Percentiles rank a stretch among this genome's conserved stretches.
Evolutionary conservation across 2,888 invertebrate genomes (phyloP).

Genomic region (Temnothorax unifasciatus): DNA sequence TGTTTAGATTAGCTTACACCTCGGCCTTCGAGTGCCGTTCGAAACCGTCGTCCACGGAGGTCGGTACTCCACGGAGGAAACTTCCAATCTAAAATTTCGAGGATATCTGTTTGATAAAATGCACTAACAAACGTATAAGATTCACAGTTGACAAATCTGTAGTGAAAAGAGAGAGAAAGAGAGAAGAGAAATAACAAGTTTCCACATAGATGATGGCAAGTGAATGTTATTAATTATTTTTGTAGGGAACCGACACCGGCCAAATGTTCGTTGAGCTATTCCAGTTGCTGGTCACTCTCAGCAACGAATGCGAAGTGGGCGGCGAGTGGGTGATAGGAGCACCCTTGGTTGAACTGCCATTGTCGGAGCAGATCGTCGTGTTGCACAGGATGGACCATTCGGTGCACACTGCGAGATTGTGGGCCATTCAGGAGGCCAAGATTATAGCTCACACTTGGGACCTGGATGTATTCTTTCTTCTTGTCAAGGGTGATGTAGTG

Average conservation of each 20-base stretch:
- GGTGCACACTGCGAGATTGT: slow-evolving; percentile 92
- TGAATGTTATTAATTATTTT: neutral
- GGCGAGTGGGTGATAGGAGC: slow-evolving; percentile 91
- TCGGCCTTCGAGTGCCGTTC: slow-evolving; percentile 85
- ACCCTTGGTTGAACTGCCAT: slow-evolving; percentile 91
- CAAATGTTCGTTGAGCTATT: slow-evolving; percentile 90
- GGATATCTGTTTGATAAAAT: neutral
- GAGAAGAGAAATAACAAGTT: neutral
- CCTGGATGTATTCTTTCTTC: slow-evolving; percentile 90
- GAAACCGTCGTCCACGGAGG: slow-evolving; percentile 77
- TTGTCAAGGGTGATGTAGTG: slow-evolving; percentile 84
- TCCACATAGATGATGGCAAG: neutral
- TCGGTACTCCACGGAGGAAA: slow-evolving; percentile 46
- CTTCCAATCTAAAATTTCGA: neutral
- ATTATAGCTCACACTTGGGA: slow-evolving; percentile 92
- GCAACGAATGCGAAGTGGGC: slow-evolving; percentile 92
- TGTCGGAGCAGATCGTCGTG: slow-evolving; percentile 94
- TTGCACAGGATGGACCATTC: slow-evolving; percentile 93
- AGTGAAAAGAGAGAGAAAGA: neutral
- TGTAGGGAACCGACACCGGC: slow-evolving; percentile 88
- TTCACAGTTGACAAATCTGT: neutral
- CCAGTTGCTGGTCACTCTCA: slow-evolving; percentile 90
- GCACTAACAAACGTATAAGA: neutral
- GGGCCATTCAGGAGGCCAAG: slow-evolving; percentile 92
- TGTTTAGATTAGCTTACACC: slow-evolving; percentile 87